These are phyloP conservation scores for Anomalospiza imberbis DNA, from an alignment of 2,797 vertebrate species.

Conservation along the genomic window DNA sequence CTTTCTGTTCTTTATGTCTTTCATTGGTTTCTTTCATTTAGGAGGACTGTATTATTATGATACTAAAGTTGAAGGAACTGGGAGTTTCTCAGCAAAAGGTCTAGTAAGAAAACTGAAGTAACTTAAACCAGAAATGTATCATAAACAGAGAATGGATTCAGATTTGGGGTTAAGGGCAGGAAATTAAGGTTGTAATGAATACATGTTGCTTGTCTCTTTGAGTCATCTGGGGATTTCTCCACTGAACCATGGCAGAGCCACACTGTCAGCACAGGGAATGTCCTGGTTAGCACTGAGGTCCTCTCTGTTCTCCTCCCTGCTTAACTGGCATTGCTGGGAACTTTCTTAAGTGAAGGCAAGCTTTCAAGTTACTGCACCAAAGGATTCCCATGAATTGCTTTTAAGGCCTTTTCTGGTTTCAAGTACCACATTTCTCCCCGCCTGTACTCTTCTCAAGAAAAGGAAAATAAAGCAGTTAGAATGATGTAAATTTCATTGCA, in stretches of 20 bases:
- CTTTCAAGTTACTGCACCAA: background rate
- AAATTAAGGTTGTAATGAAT: background rate
- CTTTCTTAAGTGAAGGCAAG: background rate
- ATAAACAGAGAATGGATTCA: background rate
- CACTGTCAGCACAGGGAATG: background rate
- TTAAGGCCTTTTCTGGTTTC: background rate
- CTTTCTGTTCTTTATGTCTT: background rate
- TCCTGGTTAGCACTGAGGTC: background rate
- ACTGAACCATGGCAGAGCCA: background rate
- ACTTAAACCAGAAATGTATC: background rate
- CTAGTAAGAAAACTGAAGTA: background rate
- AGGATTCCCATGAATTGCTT: background rate
- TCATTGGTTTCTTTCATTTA: background rate
- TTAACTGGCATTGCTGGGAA: background rate
- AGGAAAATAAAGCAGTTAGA: background rate
- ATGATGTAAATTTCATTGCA: background rate
- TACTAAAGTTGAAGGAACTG: background rate
- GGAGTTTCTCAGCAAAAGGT: background rate
- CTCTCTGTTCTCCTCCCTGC: background rate
- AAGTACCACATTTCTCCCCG: background rate
- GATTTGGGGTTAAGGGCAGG: background rate
- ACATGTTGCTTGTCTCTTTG: background rate
- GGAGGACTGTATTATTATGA: background rate
- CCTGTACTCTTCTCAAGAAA: background rate
- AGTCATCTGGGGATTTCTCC: background rate